phyloP scores from a whole-genome alignment of 2,888 invertebrate genomes.

The Julus scandinavius region DNA sequence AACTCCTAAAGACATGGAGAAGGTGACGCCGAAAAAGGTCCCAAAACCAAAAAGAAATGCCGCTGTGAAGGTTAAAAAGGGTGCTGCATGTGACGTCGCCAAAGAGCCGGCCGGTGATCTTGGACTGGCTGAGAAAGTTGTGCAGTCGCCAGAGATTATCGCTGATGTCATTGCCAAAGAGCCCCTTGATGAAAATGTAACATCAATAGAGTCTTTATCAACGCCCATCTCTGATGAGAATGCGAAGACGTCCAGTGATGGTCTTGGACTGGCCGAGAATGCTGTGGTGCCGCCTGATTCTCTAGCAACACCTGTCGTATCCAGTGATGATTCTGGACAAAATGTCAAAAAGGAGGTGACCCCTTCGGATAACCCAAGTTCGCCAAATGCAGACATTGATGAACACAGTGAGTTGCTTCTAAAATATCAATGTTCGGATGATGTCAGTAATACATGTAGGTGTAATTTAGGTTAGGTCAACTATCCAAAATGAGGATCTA shows the following conservation, averaged over 20 bases:
- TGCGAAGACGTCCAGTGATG: background rate
- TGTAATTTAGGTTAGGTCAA: no score
- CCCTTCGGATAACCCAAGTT: background rate
- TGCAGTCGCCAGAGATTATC: no score
- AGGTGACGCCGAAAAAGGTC: no score
- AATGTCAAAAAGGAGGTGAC: background rate
- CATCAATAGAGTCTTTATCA: background rate
- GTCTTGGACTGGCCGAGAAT: background rate
- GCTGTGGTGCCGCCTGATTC: background rate
- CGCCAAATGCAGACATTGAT: background rate
- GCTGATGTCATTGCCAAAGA: background rate
- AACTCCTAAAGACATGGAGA: no score
- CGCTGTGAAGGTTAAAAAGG: no score
- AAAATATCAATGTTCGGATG: background rate
- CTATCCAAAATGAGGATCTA: no score
- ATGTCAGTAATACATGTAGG: no score
- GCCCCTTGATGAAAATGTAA: background rate
- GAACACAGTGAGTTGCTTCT: background rate
- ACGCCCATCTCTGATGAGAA: background rate
- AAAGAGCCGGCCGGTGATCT: no score
- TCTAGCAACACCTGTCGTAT: background rate
- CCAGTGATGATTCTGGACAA: no score
- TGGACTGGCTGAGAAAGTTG: no score
- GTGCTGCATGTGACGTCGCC: no score
- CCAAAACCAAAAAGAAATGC: no score